Conservation (phyloP, 2,888 invertebrate genomes). For the Metallyticus violacea region DNA sequence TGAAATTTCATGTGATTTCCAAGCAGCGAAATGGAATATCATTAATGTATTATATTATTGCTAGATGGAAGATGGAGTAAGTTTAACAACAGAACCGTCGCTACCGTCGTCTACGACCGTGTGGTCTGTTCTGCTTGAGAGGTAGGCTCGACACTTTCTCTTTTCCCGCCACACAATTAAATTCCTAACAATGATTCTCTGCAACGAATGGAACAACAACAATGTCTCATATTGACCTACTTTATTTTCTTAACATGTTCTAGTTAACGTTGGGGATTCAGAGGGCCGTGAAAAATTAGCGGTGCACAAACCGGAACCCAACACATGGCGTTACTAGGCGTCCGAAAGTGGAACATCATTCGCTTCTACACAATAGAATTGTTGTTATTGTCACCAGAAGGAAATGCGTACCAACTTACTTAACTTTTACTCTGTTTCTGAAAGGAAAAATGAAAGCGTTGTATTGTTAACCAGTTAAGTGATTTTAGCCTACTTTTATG, state of each 20-base stretch:
- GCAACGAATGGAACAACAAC: background rate
- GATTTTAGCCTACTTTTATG: too few relatives aligned
- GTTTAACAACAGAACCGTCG: too few relatives aligned
- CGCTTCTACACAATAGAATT: background rate
- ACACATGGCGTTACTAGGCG: background rate
- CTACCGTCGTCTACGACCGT: too few relatives aligned
- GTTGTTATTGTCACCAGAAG: background rate
- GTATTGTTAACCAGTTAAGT: too few relatives aligned
- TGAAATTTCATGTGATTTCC: too few relatives aligned
- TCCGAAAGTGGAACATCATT: background rate
- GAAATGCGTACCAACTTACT: background rate
- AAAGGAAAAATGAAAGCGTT: background rate
- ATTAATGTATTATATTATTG: too few relatives aligned
- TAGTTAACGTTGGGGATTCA: too few relatives aligned
- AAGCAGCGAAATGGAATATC: too few relatives aligned
- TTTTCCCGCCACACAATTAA: background rate
- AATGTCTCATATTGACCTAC: background rate
- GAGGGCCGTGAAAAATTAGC: background rate
- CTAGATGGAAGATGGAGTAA: too few relatives aligned
- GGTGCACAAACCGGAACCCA: background rate
- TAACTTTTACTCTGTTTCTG: background rate
- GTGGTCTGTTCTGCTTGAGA: too few relatives aligned
- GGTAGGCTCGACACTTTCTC: background rate
- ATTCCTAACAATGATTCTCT: background rate
- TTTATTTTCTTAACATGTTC: background rate